Base-by-base conservation (phyloP, 2,888 invertebrate species). In the Colostygia pectinataria region DNA sequence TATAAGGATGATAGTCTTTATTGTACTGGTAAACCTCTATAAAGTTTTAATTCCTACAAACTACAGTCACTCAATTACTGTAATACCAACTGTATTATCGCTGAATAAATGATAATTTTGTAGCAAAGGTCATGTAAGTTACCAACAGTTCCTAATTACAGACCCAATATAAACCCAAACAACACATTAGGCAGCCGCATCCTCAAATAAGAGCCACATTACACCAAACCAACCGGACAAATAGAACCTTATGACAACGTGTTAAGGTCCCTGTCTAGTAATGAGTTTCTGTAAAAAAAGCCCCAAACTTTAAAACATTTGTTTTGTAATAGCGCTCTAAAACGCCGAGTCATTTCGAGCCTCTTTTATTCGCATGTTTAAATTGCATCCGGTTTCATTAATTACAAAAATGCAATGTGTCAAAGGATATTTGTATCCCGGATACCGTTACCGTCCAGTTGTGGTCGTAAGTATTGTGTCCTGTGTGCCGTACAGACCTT, bases 121-220 rank as follows among this genome's bases (percentile, higher is more conserved):
- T 7, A 24, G 6, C 40, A 31, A 39, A 39, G 31, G 31, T 40
- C 44, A 9, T 9, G 37, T 15, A 14, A 32, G 20, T 39, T 9
- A 47, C 46, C 15, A 20, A 33, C 15, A 12, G 41, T 29, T 24
- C 34, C 29, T 42, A 37, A 37, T 48, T 41, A 48, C 24, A 20
- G 14, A 13, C 28, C 31, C 40, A 20, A 15, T 24, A 25, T 31
- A 6, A 24, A 32, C 33, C 24, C 24, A 5, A 32, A 25, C 13
- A 23, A n/a, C 14, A 12, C 23, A 10, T 10, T 24, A n/a, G 27
- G n/a, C 14, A 20, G 25, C 27, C 13, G n/a, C 31, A 31, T 23
- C 12, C 14, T 9, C n/a, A 15, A 15, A 4, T 2, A 9, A 14
- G n/a, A n/a, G n/a, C n/a, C n/a, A 9, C 20, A n/a, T 25, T 1